Percentiles rank a stretch among this genome's conserved stretches.
phyloP scores from a whole-genome alignment of 2,113 vertebrate species.

The Acrocephalus arundinaceus region DNA sequence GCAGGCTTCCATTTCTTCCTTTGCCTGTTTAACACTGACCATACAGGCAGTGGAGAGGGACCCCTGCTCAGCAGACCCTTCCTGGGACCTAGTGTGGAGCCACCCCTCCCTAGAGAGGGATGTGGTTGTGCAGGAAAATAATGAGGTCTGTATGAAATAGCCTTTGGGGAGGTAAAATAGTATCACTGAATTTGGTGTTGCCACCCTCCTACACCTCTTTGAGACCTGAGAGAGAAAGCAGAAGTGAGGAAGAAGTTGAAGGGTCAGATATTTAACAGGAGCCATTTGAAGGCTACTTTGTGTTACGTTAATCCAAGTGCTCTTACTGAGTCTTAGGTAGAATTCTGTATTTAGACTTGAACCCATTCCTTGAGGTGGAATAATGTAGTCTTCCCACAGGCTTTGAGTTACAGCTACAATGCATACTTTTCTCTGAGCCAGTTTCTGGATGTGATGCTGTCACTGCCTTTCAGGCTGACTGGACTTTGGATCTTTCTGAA shows the following conservation, averaged over 20 bases:
- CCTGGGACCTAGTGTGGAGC: not conserved
- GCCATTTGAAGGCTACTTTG: not conserved
- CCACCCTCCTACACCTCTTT: not conserved
- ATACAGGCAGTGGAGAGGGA: not conserved
- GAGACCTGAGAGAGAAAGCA: not conserved
- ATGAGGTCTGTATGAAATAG: not conserved
- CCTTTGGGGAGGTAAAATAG: not conserved
- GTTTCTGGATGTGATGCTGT: not conserved
- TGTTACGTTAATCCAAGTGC: not conserved
- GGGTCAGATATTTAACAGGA: not conserved
- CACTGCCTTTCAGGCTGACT: not conserved
- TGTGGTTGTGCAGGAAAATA: not conserved
- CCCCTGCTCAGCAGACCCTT: not conserved
- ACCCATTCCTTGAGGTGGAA: not conserved
- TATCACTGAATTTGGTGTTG: not conserved
- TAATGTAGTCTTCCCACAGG: not conserved
- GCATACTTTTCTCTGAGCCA: not conserved
- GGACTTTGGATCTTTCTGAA: not conserved
- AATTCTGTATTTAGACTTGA: not conserved
- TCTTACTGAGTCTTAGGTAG: not conserved
- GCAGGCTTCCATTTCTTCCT: not conserved
- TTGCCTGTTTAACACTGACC: not conserved
- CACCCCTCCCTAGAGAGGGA: not conserved
- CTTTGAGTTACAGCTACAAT: not conserved
- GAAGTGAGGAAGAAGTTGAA: not conserved